Percentiles rank a stretch among this genome's conserved stretches.
These are phyloP conservation scores for Lacerta viridis DNA, from an alignment of 2,797 vertebrate genomes.

Conservation along the genomic window DNA sequence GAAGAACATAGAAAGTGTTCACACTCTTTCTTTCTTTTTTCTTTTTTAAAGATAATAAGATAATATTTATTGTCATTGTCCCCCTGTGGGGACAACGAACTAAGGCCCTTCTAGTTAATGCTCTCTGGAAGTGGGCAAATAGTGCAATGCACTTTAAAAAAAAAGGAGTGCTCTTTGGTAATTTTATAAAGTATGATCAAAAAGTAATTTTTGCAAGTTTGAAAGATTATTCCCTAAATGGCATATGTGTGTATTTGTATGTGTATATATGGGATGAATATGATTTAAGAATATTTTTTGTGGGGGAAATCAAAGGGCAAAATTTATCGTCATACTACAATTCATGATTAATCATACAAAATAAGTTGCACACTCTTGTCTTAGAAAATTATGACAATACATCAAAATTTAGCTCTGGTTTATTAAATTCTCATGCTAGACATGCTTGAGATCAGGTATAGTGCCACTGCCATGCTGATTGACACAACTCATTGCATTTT, in stretches of 20 bases:
- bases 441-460: not conserved
- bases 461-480: not conserved
- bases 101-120: not conserved
- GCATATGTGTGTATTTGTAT: not conserved
- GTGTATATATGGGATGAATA: not conserved
- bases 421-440: not conserved
- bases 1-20: not conserved
- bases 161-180: not conserved
- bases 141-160: too few relatives aligned
- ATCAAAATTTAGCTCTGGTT: not conserved
- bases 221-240: not conserved
- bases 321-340: not conserved
- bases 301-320: not conserved
- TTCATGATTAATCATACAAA: not conserved
- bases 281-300: not conserved
- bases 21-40: too few relatives aligned
- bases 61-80: too few relatives aligned
- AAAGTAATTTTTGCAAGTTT: not conserved
- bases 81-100: too few relatives aligned
- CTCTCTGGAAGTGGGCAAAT: not conserved
- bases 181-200: not conserved
- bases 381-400: not conserved
- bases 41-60: too few relatives aligned
- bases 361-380: not conserved
- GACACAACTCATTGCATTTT: not conserved